phyloP scores from a whole-genome alignment of 2,888 invertebrate genomes.

The Lamellibrachia columna region DNA sequence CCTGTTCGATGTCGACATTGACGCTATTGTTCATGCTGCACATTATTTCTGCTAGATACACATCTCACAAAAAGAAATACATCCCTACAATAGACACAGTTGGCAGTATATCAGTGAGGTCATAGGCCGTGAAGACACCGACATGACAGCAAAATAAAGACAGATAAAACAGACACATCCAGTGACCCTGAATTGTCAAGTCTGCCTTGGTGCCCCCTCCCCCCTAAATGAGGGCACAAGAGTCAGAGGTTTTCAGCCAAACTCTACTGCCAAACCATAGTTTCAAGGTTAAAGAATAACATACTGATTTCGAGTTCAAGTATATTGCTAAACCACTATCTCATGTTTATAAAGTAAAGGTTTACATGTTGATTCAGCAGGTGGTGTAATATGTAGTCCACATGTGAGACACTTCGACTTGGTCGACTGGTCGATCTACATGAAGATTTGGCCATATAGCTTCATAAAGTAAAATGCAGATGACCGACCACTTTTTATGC shows the following conservation, averaged over 20 bases:
- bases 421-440: too few species aligned
- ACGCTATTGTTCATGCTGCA: neutral
- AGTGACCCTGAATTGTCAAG: neutral
- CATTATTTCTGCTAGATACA: neutral
- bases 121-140: neutral
- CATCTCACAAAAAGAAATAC: neutral
- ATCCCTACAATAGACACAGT: neutral
- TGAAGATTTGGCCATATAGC: too few species aligned
- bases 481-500: too few species aligned
- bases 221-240: neutral
- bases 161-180: neutral
- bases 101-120: neutral
- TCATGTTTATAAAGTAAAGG: too few species aligned
- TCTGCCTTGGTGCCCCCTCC: neutral
- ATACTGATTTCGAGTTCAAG: too few species aligned
- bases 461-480: too few species aligned
- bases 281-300: too few species aligned
- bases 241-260: neutral
- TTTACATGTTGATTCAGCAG: too few species aligned
- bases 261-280: too few species aligned
- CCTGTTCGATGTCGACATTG: neutral
- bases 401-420: too few species aligned
- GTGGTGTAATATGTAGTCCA: too few species aligned
- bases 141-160: slow-evolving; percentile 3
- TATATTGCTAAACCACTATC: too few species aligned